Percentiles rank a stretch among this genome's conserved stretches.
Conservation (phyloP, 2,888 invertebrate genomes). For the Sphinx pinastri region DNA sequence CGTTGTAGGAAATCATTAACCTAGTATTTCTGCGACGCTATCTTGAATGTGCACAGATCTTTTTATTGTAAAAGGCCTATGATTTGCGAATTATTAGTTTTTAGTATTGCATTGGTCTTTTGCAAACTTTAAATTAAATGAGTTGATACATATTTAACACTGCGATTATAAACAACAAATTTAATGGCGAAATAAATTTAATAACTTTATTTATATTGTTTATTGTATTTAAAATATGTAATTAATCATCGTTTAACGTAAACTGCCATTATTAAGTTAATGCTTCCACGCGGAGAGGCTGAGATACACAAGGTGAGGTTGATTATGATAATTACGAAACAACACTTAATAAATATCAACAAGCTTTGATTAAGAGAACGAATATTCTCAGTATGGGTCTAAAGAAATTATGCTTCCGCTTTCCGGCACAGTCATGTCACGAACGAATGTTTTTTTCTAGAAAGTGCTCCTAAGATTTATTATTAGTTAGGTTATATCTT, state of each 20-base stretch:
- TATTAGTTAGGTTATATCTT: slow-evolving; percentile 1
- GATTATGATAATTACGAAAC: slow-evolving; percentile 11
- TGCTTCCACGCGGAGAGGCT: not conserved
- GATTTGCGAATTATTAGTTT: not conserved
- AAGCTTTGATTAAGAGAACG: slow-evolving; percentile 10
- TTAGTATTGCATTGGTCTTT: not conserved
- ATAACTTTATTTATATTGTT: not conserved
- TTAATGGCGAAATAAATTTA: no score
- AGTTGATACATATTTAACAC: no score
- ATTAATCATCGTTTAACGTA: not conserved
- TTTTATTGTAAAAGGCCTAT: not conserved
- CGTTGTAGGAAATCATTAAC: slow-evolving; percentile 66
- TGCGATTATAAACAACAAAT: no score
- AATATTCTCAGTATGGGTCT: slow-evolving; percentile 3
- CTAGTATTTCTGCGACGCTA: slow-evolving; percentile 50
- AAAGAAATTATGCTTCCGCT: not conserved
- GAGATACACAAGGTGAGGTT: slow-evolving; percentile 3
- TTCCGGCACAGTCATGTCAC: slow-evolving; percentile 7
- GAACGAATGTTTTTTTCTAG: not conserved
- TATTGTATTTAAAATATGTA: not conserved
- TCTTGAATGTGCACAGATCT: slow-evolving; percentile 28
- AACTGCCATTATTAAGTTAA: not conserved
- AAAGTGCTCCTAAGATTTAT: not conserved
- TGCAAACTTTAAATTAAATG: no score
- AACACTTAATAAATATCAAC: slow-evolving; percentile 18